A percentile compares a stretch with the other conserved stretches of the same genome.
phyloP scores from a whole-genome alignment of 2,113 vertebrate genomes.

The Calidris pygmaea region DNA sequence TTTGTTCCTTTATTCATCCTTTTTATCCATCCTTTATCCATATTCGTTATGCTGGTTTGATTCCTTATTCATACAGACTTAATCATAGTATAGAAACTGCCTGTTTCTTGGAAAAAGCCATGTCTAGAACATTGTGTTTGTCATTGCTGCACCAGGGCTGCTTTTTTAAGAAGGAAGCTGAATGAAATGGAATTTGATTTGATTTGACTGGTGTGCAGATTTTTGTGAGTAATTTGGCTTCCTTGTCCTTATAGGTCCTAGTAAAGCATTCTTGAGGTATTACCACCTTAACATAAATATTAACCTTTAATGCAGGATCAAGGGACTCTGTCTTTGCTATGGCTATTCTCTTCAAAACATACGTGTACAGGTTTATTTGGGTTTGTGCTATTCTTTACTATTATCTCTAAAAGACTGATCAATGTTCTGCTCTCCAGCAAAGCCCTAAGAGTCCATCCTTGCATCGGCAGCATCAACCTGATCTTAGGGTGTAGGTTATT shows the following conservation, averaged over 20 bases:
- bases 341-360: neutral
- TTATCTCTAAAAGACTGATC: neutral
- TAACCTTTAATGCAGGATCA: neutral
- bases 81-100: neutral
- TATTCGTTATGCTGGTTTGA: neutral
- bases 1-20: neutral
- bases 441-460: neutral
- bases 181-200: neutral
- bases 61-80: neutral
- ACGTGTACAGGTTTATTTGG: neutral
- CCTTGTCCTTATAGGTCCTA: neutral
- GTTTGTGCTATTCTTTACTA: neutral
- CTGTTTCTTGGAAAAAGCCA: neutral
- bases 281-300: neutral
- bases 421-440: neutral
- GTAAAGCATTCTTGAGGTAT: neutral
- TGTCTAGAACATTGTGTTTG: neutral
- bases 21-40: no score
- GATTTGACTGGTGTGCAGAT: neutral
- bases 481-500: neutral
- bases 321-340: neutral
- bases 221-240: neutral
- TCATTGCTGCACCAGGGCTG: rapidly evolving
- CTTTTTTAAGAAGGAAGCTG: neutral
- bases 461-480: neutral